Conservation (phyloP, 2,797 vertebrate species). For the Neosalanx taihuensis region DNA sequence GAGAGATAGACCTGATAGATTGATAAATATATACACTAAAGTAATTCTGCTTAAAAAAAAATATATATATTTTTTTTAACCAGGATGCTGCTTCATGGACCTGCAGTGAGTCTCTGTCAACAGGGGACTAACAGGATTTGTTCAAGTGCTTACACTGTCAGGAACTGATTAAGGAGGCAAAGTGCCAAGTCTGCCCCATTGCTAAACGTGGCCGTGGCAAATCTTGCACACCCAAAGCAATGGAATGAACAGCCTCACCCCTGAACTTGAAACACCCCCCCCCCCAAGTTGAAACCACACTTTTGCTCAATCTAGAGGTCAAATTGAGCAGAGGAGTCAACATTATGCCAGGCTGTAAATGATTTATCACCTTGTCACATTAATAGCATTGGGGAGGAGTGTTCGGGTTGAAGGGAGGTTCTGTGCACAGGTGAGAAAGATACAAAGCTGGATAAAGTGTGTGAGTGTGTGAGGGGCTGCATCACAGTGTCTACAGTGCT, state of each 20-base stretch:
- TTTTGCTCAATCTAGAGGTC: background rate
- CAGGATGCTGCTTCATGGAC: background rate
- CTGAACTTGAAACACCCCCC: slow-evolving; percentile 5
- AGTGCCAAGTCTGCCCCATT: slow-evolving; percentile 4
- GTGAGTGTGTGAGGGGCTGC: no score
- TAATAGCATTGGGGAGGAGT: background rate
- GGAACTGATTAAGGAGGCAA: background rate
- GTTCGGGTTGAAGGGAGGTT: background rate
- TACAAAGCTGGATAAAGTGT: background rate
- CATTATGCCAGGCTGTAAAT: background rate
- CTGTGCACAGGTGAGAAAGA: slow-evolving; percentile 7
- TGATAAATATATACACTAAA: background rate
- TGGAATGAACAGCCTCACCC: background rate
- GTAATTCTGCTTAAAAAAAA: background rate
- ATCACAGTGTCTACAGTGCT: background rate
- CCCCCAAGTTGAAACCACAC: background rate
- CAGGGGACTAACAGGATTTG: slow-evolving; percentile 5
- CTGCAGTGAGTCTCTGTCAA: slow-evolving; percentile 1
- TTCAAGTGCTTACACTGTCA: slow-evolving; percentile 16
- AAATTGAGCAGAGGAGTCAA: background rate
- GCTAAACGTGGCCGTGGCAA: background rate
- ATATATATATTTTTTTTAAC: background rate
- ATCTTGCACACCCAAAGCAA: background rate
- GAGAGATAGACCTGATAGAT: background rate
- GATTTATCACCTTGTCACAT: background rate